These are phyloP conservation scores for Catagonus wagneri DNA, from an alignment of 2,113 vertebrate species.

Conservation along the genomic window DNA sequence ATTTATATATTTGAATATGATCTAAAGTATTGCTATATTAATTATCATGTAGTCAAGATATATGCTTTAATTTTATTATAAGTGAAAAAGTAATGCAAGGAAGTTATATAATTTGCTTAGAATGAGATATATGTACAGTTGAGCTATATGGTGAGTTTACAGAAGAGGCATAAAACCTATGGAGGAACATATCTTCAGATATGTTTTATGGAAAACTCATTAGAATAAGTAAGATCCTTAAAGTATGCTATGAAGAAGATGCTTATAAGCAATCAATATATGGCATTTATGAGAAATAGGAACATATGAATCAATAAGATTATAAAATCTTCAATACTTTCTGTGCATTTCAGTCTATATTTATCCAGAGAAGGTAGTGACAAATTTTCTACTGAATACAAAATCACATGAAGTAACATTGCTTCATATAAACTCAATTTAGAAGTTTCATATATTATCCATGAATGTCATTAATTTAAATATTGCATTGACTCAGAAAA, in stretches of 20 bases:
- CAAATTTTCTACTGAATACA: background rate
- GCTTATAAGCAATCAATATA: background rate
- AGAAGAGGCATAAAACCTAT: rapidly evolving
- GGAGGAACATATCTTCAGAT: background rate
- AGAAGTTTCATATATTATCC: slow-evolving; percentile 26
- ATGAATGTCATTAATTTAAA: slow-evolving; percentile 27
- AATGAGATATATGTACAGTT: background rate
- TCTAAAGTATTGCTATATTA: background rate
- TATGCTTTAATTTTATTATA: background rate
- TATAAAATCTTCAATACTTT: background rate
- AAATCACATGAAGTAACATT: background rate
- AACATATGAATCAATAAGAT: background rate
- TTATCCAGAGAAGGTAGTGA: background rate
- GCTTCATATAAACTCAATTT: background rate
- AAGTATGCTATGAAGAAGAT: background rate
- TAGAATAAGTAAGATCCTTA: background rate
- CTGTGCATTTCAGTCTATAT: background rate
- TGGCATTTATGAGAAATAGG: background rate
- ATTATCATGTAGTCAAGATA: background rate
- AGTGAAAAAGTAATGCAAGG: background rate
- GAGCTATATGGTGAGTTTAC: background rate
- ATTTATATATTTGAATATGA: background rate
- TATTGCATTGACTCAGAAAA: slow-evolving; percentile 28
- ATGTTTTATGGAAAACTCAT: background rate
- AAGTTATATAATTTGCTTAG: background rate